Conservation (phyloP, 2,888 invertebrate species). For the Pyrocoelia pectoralis region DNA sequence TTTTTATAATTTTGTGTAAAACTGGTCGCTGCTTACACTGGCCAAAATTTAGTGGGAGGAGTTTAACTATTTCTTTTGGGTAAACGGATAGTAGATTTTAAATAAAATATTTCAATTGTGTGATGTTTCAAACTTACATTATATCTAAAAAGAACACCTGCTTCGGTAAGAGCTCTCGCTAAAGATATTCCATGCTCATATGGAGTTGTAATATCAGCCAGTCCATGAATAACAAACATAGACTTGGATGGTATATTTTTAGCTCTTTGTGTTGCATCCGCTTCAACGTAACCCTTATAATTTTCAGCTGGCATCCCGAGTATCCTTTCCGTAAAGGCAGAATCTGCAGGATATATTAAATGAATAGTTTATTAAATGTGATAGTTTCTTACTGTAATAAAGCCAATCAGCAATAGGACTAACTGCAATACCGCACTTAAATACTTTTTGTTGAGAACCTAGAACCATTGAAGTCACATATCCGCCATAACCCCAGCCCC, state of each 20-base stretch:
- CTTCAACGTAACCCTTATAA: slow-evolving; percentile 89
- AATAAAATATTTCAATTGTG: too few species aligned
- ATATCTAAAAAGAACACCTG: slow-evolving; percentile 89
- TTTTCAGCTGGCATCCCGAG: slow-evolving; percentile 89
- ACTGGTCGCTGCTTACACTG: too few species aligned
- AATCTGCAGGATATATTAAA: too few species aligned
- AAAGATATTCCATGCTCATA: slow-evolving; percentile 92
- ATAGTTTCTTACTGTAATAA: slow-evolving; percentile 94
- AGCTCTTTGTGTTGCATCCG: slow-evolving; percentile 89
- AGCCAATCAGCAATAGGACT: slow-evolving; percentile 97
- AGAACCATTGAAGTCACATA: slow-evolving; percentile 93
- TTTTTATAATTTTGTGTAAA: too few species aligned
- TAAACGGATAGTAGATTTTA: too few species aligned
- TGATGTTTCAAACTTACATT: too few species aligned
- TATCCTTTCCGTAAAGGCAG: slow-evolving; percentile 94
- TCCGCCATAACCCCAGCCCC: slow-evolving; percentile 98
- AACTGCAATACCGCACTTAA: slow-evolving; percentile 93
- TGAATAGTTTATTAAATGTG: too few species aligned
- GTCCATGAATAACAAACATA: slow-evolving; percentile 90
- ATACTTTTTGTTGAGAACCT: slow-evolving; percentile 82
- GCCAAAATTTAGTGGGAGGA: too few species aligned
- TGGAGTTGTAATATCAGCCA: slow-evolving; percentile 92
- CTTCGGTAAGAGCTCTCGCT: slow-evolving; percentile 86
- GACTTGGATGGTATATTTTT: slow-evolving; percentile 88
- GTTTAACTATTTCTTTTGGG: too few species aligned